phyloP scores from a whole-genome alignment of 2,113 vertebrate species.

The human region GRCh38 chrX:145227001-145227500 shows the following conservation, averaged over 20 bases:
- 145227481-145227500: neutral
- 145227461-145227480: neutral
- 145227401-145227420: neutral
- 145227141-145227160: neutral
- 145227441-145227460: neutral
- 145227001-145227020: neutral
- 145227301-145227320: neutral
- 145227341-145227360: neutral
- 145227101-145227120: neutral
- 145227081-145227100: neutral
- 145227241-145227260: neutral
- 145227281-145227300: neutral
- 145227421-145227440: neutral
- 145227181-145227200: neutral
- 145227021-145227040: neutral
- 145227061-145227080: neutral
- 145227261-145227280: neutral
- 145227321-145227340: neutral
- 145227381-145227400: neutral
- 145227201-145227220: neutral
- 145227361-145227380: neutral
- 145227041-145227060: neutral
- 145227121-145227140: neutral
- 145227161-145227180: neutral
- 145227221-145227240: neutral